Conservation (phyloP, 1,140 invertebrate species). For the Propsilocerus akamusi region DNA sequence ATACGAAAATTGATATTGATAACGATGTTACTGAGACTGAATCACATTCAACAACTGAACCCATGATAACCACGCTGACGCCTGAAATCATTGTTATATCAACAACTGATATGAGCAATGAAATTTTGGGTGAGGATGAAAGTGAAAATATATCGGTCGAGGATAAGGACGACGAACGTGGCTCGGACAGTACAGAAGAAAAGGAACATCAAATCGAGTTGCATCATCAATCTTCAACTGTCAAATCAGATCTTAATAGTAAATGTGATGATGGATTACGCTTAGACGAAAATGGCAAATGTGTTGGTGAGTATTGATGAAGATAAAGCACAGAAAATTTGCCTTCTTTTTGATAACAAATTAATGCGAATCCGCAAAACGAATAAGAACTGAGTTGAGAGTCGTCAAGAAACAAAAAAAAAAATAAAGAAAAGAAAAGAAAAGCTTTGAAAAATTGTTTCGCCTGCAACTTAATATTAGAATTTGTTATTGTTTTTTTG, state of each 20-base stretch:
- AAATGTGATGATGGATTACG: conserved; percentile 25
- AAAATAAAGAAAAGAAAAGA: too few species aligned
- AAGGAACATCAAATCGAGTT: not conserved
- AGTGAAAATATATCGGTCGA: not conserved
- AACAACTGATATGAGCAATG: not conserved
- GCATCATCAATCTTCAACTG: conserved; percentile 1
- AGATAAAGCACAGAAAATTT: not conserved
- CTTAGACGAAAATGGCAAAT: conserved; percentile 18
- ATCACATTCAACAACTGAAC: not conserved
- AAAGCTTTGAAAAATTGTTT: too few species aligned
- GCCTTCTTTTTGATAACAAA: not conserved
- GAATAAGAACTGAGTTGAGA: too few species aligned
- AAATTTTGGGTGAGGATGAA: not conserved
- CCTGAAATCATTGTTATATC: not conserved
- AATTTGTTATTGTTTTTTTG: too few species aligned
- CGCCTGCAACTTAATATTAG: too few species aligned
- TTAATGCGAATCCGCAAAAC: too few species aligned
- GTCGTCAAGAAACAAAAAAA: too few species aligned
- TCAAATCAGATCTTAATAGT: not conserved
- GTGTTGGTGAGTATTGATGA: conserved; percentile 20
- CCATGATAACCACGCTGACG: not conserved
- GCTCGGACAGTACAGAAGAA: conserved; percentile 24
- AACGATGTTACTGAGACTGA: not conserved
- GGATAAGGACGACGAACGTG: conserved; percentile 15
- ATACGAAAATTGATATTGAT: not conserved